Evolutionary conservation across 2,113 vertebrate genomes (phyloP), one percentile per base, ranked within the genome.

Genomic region (Carlito syrichta): DNA sequence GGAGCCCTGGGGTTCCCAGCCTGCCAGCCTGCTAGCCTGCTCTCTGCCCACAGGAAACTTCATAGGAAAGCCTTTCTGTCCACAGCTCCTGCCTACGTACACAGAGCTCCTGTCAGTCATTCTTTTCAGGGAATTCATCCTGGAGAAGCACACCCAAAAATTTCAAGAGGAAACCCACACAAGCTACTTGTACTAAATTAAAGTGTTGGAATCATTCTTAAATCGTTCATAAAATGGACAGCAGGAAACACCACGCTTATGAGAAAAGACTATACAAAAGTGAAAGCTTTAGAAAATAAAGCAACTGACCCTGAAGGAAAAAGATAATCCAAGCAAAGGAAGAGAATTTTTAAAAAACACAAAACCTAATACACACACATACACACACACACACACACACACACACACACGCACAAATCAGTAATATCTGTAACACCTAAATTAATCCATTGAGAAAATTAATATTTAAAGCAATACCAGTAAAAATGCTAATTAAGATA

Each of bases 261-360:
- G 14, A n/a, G 87, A 19, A 17, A 27, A 56, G 66, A 32, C 22
- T 77, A 79, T 35, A 38, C 27, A 48, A 63, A 95, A 84, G 71
- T 35, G 52, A 96, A 68, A 95, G 12, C 12, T 62, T 95, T 81
- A 87, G n/a, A 93, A 81, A 91, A 96, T 71, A 54, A 84, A 76
- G 43, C 52, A 90, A 68, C 22, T 45, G 66, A 48, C 68, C 52
- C 23, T n/a, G 38, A 58, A 94, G 23, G 50, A 73, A 68, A 82
- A 89, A 81, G 60, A 82, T 62, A 68, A 86, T 84, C 32, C 32
- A 88, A 87, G 27, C 38, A 87, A 23, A 79, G 43, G 54, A 74
- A 89, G 52, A 90, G 5, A 69, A 40, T 2, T 5, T 14, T 54
- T 19, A 43, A 63, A 56, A 19, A 52, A 13, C 71, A 56, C 77